A percentile compares a stretch with the other conserved stretches of the same genome.
Conservation (phyloP, 2,113 vertebrate species). For the Passerina amoena region DNA sequence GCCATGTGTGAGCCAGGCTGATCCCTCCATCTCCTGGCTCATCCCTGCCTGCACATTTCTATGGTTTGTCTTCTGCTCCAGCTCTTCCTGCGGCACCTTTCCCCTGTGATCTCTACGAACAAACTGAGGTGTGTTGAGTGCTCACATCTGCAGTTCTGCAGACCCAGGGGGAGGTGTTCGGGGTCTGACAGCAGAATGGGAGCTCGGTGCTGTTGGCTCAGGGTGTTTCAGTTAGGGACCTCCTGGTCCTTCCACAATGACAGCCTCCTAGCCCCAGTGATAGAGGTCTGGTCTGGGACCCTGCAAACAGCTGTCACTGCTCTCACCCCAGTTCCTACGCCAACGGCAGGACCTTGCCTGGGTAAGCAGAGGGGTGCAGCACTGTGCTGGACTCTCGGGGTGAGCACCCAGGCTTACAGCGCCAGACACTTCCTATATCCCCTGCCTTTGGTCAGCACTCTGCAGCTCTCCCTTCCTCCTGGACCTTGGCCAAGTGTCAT, state of each 20-base stretch:
- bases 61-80: background rate
- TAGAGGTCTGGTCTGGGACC: background rate
- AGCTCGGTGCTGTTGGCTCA: background rate
- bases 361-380: background rate
- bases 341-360: rapidly evolving
- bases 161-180: background rate
- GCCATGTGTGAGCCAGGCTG: background rate
- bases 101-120: background rate
- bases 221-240: too few species aligned
- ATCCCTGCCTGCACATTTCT: background rate
- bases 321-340: background rate
- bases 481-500: background rate
- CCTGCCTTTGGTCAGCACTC: too few species aligned
- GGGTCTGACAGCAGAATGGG: background rate
- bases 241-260: background rate
- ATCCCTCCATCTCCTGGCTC: background rate
- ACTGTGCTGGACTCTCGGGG: background rate
- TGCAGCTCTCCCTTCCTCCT: too few species aligned
- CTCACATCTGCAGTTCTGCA: background rate
- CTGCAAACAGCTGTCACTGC: background rate
- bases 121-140: background rate
- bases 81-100: background rate
- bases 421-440: background rate
- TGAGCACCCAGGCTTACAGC: rapidly evolving
- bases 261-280: too few species aligned